A percentile compares a stretch with the other conserved stretches of the same genome.
These are phyloP conservation scores for Trichacis sp. DNA, from an alignment of 2,888 invertebrate genomes.

Conservation along the genomic window DNA sequence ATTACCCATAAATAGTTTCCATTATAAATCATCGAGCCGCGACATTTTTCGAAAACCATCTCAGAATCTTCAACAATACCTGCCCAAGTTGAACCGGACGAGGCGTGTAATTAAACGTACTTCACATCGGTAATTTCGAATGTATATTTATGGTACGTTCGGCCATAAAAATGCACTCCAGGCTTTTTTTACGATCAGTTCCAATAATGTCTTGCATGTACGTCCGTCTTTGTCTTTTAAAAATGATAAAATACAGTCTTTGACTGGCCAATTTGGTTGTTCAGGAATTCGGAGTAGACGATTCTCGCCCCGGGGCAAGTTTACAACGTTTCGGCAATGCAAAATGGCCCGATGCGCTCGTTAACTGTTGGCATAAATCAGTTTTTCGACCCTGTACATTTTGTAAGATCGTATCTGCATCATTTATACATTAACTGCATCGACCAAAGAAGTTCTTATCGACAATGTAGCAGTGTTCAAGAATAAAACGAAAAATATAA, in stretches of 20 bases:
- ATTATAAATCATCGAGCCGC: too few species aligned
- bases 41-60: too few species aligned
- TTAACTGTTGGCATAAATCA: constrained; percentile 35
- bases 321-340: constrained; percentile 21
- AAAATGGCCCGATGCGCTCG: constrained; percentile 22
- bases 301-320: constrained; percentile 28
- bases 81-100: not conserved
- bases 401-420: not conserved
- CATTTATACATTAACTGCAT: not conserved
- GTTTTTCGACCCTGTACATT: not conserved
- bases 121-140: constrained; percentile 32
- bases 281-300: constrained; percentile 32
- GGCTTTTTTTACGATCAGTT: constrained; percentile 3
- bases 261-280: constrained; percentile 28
- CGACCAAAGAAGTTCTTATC: too few species aligned
- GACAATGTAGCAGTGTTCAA: too few species aligned
- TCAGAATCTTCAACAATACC: not conserved
- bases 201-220: constrained; percentile 32
- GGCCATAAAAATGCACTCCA: constrained; percentile 29
- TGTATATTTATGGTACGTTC: constrained; percentile 38
- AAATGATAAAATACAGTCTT: constrained; percentile 33
- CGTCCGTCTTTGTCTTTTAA: constrained; percentile 25
- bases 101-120: constrained; percentile 33
- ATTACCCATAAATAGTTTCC: too few species aligned
- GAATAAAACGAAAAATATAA: too few species aligned